Conservation (phyloP, 1,140 invertebrate species). For the Drosophila willistoni region DNA sequence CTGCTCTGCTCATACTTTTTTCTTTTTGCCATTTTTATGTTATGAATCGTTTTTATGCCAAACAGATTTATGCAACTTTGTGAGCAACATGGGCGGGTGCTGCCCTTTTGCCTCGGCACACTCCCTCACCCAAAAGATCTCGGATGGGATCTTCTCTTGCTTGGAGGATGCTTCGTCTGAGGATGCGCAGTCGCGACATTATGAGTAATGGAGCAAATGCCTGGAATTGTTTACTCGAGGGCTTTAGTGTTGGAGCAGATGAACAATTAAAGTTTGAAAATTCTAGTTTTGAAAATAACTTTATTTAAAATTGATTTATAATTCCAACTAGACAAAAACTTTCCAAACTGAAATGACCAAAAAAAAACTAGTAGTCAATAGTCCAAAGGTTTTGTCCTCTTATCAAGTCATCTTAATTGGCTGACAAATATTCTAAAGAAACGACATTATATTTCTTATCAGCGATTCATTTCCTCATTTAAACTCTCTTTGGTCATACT, state of each 20-base stretch:
- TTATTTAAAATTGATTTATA: neutral
- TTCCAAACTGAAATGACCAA: neutral
- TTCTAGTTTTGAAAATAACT: neutral
- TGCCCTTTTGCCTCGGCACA: neutral
- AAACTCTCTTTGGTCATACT: conserved; percentile 35
- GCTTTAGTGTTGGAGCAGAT: conserved; percentile 45
- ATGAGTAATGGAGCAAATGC: conserved; percentile 77
- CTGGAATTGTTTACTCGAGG: conserved; percentile 73
- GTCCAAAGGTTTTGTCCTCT: neutral
- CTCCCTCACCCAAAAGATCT: conserved; percentile 10
- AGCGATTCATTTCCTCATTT: conserved; percentile 41
- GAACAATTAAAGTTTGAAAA: conserved; percentile 9
- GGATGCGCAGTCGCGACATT: conserved; percentile 49
- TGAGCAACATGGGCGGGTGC: conserved; percentile 60
- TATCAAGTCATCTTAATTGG: conserved; percentile 49
- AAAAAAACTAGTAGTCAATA: neutral
- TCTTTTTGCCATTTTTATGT: conserved; percentile 59
- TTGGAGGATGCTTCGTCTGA: conserved; percentile 1
- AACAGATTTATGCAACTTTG: conserved; percentile 63
- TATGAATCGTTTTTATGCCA: conserved; percentile 59
- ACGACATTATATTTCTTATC: conserved; percentile 51
- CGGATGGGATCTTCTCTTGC: conserved; percentile 18
- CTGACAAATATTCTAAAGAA: conserved; percentile 37
- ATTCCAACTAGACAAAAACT: neutral
- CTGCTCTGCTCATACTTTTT: conserved; percentile 26